Conservation (phyloP, 2,113 vertebrate species). For the Vanacampus margaritifer region DNA sequence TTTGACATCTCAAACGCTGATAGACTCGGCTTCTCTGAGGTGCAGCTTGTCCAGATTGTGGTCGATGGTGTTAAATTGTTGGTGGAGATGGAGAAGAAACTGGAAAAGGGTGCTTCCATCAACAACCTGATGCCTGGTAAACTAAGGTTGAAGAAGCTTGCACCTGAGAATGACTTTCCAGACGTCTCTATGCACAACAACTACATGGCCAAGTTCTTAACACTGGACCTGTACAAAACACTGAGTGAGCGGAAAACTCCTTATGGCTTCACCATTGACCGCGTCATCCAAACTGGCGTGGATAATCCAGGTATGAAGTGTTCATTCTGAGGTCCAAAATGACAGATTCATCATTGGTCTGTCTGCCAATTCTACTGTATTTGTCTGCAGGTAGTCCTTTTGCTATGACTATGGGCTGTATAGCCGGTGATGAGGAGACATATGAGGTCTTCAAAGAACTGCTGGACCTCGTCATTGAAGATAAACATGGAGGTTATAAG, state of each 20-base stretch:
- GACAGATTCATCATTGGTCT: not conserved
- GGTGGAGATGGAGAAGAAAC: slow-evolving; percentile 7
- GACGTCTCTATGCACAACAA: slow-evolving; percentile 3
- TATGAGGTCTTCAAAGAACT: slow-evolving; percentile 9
- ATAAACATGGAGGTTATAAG: slow-evolving; percentile 4
- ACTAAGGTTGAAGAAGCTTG: slow-evolving; percentile 2
- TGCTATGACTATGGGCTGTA: not conserved
- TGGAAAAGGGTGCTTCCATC: slow-evolving; percentile 3
- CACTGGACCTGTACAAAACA: slow-evolving; percentile 3
- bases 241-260: slow-evolving; percentile 1
- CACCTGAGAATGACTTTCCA: not conserved
- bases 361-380: not conserved
- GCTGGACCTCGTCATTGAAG: slow-evolving; percentile 1
- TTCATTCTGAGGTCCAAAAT: not conserved
- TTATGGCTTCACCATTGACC: slow-evolving; percentile 7
- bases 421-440: slow-evolving; percentile 1
- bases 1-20: slow-evolving; percentile 6
- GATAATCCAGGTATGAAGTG: slow-evolving; percentile 3
- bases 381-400: slow-evolving; percentile 1
- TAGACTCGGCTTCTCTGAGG: slow-evolving; percentile 8
- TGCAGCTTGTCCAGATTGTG: slow-evolving; percentile 7
- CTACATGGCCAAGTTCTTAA: slow-evolving; percentile 5
- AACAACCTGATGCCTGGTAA: slow-evolving; percentile 1
- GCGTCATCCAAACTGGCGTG: not conserved
- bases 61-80: not conserved